A percentile compares a stretch with the other conserved stretches of the same genome.
These are phyloP conservation scores for Pachydiplax longipennis DNA, from an alignment of 2,888 invertebrate species.

Conservation along the genomic window DNA sequence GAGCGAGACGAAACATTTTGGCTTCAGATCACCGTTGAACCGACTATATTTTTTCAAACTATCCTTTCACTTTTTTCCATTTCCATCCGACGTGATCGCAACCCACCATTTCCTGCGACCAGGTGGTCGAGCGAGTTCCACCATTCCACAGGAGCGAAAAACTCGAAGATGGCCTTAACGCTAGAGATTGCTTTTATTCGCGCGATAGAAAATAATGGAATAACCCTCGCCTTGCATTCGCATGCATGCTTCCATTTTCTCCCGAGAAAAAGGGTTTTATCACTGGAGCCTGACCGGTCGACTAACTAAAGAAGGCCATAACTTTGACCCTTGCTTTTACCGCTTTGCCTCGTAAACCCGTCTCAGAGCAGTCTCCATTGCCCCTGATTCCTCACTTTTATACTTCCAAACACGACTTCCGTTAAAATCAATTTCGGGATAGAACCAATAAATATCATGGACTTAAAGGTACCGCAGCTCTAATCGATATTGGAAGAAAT, in stretches of 20 bases:
- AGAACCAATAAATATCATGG: no score
- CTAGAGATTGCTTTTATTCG: neutral
- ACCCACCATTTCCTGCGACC: neutral
- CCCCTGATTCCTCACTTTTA: neutral
- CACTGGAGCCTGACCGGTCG: constrained; percentile 25
- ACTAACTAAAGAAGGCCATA: constrained; percentile 27
- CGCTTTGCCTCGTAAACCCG: neutral
- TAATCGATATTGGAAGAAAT: no score
- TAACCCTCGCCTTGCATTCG: neutral
- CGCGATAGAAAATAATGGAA: neutral
- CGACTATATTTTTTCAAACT: neutral
- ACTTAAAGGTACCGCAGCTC: no score
- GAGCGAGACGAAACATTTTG: neutral
- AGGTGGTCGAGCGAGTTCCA: neutral
- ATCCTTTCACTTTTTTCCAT: neutral
- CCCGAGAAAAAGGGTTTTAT: neutral
- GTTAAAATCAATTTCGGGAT: no score
- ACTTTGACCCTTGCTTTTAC: constrained; percentile 11
- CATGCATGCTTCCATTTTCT: neutral
- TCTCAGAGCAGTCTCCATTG: neutral
- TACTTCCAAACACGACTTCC: neutral
- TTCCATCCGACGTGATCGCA: neutral
- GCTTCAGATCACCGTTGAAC: neutral
- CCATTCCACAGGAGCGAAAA: neutral
- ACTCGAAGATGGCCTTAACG: neutral